Conservation (phyloP, 2,888 invertebrate species). For the Cepaea hortensis region DNA sequence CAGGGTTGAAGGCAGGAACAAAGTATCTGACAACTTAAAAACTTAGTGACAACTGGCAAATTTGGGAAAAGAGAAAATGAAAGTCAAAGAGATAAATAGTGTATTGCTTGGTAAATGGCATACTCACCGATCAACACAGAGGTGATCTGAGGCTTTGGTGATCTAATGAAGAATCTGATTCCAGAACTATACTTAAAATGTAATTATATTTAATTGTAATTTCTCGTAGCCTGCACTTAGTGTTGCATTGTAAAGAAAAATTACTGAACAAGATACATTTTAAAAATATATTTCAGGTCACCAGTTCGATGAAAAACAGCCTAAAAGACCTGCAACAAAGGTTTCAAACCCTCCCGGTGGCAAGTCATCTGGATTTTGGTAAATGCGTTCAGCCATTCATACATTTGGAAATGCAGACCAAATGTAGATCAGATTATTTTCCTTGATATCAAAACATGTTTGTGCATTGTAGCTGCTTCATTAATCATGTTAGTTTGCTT, state of each 20-base stretch:
- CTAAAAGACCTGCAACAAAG: slow-evolving; percentile 64
- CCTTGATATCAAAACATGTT: neutral
- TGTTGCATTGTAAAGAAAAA: neutral
- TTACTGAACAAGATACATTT: no score
- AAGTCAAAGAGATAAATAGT: no score
- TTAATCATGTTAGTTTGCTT: neutral
- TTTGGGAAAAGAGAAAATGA: no score
- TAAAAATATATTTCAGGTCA: slow-evolving; percentile 78
- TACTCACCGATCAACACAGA: neutral
- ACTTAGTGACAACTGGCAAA: no score
- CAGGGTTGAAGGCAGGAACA: no score
- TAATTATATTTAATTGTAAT: no score
- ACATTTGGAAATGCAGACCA: neutral
- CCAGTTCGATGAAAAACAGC: slow-evolving; percentile 77
- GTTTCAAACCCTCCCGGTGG: slow-evolving; percentile 74
- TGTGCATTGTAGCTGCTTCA: slow-evolving; percentile 26
- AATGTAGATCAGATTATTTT: neutral
- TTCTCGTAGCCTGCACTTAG: no score
- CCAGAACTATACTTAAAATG: neutral
- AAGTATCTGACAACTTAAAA: no score
- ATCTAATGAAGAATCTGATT: neutral
- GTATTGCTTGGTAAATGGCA: no score
- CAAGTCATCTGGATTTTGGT: slow-evolving; percentile 66
- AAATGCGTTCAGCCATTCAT: neutral
- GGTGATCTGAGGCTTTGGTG: neutral